Percentiles rank a stretch among this genome's conserved stretches.
Evolutionary conservation across 2,113 vertebrate genomes (phyloP).

Genomic region (Trogon melanurus): DNA sequence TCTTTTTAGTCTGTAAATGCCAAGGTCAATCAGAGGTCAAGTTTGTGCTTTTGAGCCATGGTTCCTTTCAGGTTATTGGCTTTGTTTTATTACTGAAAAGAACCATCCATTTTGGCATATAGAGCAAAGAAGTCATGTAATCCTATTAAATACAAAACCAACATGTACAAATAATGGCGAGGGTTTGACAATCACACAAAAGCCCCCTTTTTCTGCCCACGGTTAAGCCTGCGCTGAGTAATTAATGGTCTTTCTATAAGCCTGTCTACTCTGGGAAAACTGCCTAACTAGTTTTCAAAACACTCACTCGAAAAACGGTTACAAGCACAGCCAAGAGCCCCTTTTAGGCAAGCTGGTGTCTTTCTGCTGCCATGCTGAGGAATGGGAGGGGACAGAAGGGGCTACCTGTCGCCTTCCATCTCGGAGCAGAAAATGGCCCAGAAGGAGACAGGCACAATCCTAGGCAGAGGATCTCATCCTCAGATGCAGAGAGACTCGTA

Average conservation of each 20-base stretch:
- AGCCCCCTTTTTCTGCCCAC: conserved; percentile 45
- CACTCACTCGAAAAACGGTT: not conserved
- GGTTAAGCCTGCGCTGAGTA: conserved; percentile 30
- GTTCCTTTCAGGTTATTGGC: conserved; percentile 71
- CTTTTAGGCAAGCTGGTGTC: not conserved
- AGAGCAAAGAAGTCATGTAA: conserved; percentile 72
- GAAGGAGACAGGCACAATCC: not conserved
- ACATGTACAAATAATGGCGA: conserved; percentile 74
- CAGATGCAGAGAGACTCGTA: not conserved
- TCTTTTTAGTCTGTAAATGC: conserved; percentile 58
- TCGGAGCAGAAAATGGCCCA: not conserved
- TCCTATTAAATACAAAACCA: conserved; percentile 70
- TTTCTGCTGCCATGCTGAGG: not conserved
- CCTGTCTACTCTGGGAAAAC: conserved; percentile 37
- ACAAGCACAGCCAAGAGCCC: not conserved
- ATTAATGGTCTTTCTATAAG: conserved; percentile 46
- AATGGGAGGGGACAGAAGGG: fast-evolving
- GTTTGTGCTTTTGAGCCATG: conserved; percentile 67
- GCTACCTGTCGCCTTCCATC: not conserved
- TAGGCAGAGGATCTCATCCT: not conserved
- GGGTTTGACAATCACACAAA: conserved; percentile 50
- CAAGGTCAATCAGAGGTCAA: conserved; percentile 77
- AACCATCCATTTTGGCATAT: conserved; percentile 73
- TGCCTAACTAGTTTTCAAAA: conserved; percentile 52
- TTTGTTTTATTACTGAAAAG: conserved; percentile 78